phyloP scores from a whole-genome alignment of 2,113 vertebrate genomes.

The Microtus montanus region DNA sequence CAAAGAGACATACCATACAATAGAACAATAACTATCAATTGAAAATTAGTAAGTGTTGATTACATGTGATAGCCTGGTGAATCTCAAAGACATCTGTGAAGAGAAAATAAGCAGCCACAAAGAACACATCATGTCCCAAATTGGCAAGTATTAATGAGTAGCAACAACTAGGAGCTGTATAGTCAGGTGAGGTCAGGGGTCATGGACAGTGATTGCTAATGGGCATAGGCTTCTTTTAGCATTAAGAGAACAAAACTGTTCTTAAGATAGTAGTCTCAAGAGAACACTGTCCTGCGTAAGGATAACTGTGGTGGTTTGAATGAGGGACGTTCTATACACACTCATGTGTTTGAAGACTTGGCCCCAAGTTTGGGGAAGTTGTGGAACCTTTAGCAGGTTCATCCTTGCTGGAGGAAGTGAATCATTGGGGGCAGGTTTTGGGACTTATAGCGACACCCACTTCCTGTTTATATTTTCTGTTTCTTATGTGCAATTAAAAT shows the following conservation, averaged over 20 bases:
- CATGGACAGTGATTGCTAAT: neutral
- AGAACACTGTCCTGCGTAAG: neutral
- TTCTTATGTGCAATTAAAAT: neutral
- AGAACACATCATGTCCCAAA: neutral
- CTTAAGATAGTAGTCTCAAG: neutral
- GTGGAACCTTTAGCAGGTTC: neutral
- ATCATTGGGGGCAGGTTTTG: neutral
- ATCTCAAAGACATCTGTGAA: neutral
- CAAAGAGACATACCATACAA: neutral
- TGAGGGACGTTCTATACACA: neutral
- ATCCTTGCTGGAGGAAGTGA: neutral
- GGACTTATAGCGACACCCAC: neutral
- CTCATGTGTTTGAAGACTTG: neutral
- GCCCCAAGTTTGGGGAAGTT: neutral
- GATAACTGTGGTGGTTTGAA: neutral
- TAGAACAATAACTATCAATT: neutral
- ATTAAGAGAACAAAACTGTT: neutral
- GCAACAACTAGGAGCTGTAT: neutral
- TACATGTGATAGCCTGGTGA: neutral
- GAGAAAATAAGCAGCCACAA: neutral
- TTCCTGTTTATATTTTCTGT: neutral
- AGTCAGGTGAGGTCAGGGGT: neutral
- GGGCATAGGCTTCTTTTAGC: neutral
- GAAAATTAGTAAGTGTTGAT: neutral
- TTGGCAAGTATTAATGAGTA: neutral